Evolutionary conservation across 2,113 vertebrate genomes (phyloP).

Genomic region (Ahaetulla prasina): DNA sequence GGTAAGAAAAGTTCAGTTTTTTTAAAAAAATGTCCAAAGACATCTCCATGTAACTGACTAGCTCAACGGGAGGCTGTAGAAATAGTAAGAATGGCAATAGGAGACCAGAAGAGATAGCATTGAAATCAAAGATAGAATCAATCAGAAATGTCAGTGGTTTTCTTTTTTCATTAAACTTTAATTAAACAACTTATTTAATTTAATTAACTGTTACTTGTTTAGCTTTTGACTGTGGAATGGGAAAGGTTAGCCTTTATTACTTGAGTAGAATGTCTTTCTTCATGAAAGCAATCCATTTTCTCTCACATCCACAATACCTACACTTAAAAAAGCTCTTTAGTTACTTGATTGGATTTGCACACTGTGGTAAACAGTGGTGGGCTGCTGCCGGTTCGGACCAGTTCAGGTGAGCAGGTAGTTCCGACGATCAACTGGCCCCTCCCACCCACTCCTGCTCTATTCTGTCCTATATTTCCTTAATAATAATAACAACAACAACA

Average conservation of each 20-base stretch:
- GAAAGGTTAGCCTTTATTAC: neutral
- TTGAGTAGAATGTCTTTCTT: neutral
- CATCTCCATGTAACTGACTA: neutral
- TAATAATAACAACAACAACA: too few species aligned
- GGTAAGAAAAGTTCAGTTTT: constrained; percentile 55
- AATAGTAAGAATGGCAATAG: neutral
- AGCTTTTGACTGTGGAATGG: neutral
- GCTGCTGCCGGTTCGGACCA: too few species aligned
- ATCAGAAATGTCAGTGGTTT: neutral
- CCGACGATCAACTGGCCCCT: too few species aligned
- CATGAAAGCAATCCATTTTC: neutral
- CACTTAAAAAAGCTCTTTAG: neutral
- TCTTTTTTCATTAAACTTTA: neutral
- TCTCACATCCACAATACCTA: neutral
- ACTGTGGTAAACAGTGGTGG: neutral
- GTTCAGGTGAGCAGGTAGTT: too few species aligned
- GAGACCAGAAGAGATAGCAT: neutral
- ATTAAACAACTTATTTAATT: neutral
- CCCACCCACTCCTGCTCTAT: too few species aligned
- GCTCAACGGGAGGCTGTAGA: neutral
- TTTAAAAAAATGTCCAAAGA: neutral
- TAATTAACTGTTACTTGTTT: neutral
- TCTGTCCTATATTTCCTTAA: too few species aligned
- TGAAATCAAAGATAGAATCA: neutral
- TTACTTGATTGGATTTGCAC: neutral